Evolutionary conservation across 2,113 vertebrate species (phyloP).

Genomic region (Chionis minor): DNA sequence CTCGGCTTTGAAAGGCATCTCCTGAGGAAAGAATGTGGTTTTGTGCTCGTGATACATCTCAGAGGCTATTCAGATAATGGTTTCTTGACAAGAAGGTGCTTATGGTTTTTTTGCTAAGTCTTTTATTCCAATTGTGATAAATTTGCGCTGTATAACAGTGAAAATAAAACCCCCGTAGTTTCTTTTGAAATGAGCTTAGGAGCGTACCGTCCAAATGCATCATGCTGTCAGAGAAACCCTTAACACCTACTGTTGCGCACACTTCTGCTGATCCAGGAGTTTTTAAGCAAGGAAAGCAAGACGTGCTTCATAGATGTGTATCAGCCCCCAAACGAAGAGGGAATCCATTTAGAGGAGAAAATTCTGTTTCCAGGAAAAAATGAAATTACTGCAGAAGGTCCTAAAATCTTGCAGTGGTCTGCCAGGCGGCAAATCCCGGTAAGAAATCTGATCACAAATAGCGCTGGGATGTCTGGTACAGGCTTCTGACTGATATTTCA

Average conservation of each 20-base stretch:
- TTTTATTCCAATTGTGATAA: slow-evolving; percentile 54
- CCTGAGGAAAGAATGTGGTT: not conserved
- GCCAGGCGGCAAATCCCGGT: not conserved
- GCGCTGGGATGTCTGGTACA: not conserved
- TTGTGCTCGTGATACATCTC: slow-evolving; percentile 1
- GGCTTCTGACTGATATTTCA: slow-evolving; percentile 12
- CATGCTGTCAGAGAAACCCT: slow-evolving; percentile 22
- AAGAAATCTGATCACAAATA: not conserved
- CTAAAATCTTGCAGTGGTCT: not conserved
- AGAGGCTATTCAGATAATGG: slow-evolving; percentile 34
- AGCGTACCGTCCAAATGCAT: slow-evolving; percentile 5
- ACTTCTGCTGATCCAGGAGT: slow-evolving; percentile 20
- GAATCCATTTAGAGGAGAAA: slow-evolving; percentile 13
- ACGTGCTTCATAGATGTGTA: slow-evolving; percentile 17
- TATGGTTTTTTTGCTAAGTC: not conserved
- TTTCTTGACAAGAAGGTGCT: slow-evolving; percentile 11
- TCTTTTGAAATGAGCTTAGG: slow-evolving; percentile 7
- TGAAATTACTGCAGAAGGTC: not conserved
- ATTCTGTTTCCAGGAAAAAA: not conserved
- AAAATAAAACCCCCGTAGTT: not conserved
- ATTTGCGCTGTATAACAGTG: not conserved
- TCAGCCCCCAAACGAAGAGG: not conserved
- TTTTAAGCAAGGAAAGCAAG: slow-evolving; percentile 31
- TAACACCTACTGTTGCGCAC: not conserved
- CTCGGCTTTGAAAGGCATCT: slow-evolving; percentile 26